Base-by-base conservation (phyloP, 2,888 invertebrate species). In the Shargacucullia verbasci region DNA sequence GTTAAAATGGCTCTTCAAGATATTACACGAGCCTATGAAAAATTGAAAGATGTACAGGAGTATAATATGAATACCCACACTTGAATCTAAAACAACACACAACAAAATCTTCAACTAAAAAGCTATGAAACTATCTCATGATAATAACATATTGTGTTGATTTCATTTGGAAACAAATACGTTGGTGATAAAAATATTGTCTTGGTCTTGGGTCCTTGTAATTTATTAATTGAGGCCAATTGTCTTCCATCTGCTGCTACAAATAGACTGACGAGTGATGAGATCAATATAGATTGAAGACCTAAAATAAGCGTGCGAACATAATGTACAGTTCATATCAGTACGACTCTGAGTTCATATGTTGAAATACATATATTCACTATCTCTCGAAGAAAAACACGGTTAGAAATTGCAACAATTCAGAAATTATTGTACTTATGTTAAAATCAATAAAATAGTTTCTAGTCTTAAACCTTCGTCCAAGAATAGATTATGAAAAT, bases 221-320 rank as follows among this genome's bases (percentile, higher is more conserved):
- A 68, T 68, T 59, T 45, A 63, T 57, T 67, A 61, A 71, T 71
- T 71, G 49, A 59, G 49, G 62, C 29, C 70, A 70, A 55, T 70
- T 53, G 52, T 38, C 29, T 43, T 58, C 48, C 46, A 56, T 56
- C 38, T 47, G 27, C 41, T 27, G 39, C 46, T 41, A 45, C 31
- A 31, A 38, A 52, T 45, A 45, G 20, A 38, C 33, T 15, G 25
- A 46, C 37, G 34, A 40, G 20, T 10, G 6, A 20, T 35, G n/a
- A 48, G 13, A 52, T 58, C 61, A 57, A 65, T 47, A 56, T 13
- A 25, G 20, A 14, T 61, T 48, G 20, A 58, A 48, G 15, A 15
- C 27, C 14, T 44, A 25, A 20, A 54, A 44, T 47, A 37, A 14
- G 14, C 12, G 14, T 20, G 35, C 20, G 10, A 59, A 34, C 14